Conservation (phyloP, 2,113 vertebrate species). For the Petromus typicus region DNA sequence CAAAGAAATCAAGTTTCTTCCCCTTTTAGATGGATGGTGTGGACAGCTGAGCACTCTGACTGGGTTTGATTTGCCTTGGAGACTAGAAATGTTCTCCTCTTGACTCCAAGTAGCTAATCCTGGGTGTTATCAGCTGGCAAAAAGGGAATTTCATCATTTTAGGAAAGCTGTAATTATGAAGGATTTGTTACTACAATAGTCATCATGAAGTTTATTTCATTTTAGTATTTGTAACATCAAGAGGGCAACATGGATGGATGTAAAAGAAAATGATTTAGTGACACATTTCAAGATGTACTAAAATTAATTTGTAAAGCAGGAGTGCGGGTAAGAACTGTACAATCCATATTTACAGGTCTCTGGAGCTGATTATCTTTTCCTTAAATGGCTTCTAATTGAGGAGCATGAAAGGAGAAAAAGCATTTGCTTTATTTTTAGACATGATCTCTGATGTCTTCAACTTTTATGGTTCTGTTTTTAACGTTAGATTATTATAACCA, state of each 20-base stretch:
- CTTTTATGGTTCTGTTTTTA: slow-evolving; percentile 75
- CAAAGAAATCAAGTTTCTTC: neutral
- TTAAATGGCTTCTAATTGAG: slow-evolving; percentile 75
- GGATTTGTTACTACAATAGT: neutral
- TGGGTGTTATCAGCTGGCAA: neutral
- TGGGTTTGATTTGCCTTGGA: neutral
- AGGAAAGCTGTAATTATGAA: neutral
- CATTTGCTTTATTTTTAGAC: slow-evolving; percentile 78
- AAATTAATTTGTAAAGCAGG: slow-evolving; percentile 48
- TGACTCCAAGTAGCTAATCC: neutral
- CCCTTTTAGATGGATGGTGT: neutral
- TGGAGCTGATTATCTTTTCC: slow-evolving; percentile 59
- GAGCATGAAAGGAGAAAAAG: slow-evolving; percentile 60
- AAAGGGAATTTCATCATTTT: neutral
- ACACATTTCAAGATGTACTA: slow-evolving; percentile 15
- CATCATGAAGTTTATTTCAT: neutral
- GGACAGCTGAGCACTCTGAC: neutral
- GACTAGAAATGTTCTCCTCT: slow-evolving; percentile 4
- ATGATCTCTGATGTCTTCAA: slow-evolving; percentile 68
- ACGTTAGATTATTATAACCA: slow-evolving; percentile 72
- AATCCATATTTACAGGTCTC: slow-evolving; percentile 55
- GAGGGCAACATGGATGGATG: neutral
- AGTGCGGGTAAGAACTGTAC: neutral
- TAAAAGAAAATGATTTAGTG: slow-evolving; percentile 45
- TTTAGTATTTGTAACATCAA: neutral